A percentile compares a stretch with the other conserved stretches of the same genome.
phyloP scores from a whole-genome alignment of 2,797 vertebrate species.

The Streptopelia turtur region DNA sequence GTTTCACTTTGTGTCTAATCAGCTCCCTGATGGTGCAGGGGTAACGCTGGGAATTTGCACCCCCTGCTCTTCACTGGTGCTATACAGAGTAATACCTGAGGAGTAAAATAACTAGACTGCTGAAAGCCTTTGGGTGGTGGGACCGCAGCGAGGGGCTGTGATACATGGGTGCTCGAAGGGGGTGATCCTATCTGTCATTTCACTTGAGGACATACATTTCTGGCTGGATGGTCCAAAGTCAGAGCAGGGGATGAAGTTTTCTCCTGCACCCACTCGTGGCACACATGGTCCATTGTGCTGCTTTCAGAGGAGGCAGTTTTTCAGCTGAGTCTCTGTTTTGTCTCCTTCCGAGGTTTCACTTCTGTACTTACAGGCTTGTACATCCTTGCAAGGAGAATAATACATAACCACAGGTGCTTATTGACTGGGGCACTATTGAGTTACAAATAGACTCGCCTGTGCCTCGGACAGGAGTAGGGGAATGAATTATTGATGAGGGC shows the following conservation, averaged over 20 bases:
- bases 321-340: background rate
- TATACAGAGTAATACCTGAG: background rate
- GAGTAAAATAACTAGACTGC: background rate
- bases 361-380: constrained; percentile 39
- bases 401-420: constrained; percentile 51
- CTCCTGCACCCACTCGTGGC: background rate
- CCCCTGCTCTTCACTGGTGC: background rate
- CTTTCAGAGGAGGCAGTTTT: background rate
- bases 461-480: background rate
- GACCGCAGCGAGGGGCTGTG: background rate
- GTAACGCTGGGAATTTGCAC: background rate
- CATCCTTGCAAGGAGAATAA: background rate
- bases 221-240: background rate
- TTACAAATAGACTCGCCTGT: constrained; percentile 26
- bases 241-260: background rate
- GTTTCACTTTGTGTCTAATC: background rate
- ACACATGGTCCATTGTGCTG: rapidly evolving
- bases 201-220: rapidly evolving
- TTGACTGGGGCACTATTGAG: constrained; percentile 3
- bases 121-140: background rate
- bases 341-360: background rate
- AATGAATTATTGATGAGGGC: constrained; percentile 50
- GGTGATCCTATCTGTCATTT: background rate
- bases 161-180: rapidly evolving
- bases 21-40: background rate